Percentiles rank a stretch among this genome's conserved stretches.
These are phyloP conservation scores for Cyanocitta stelleri DNA, from an alignment of 2,113 vertebrate species.

Conservation along the genomic window DNA sequence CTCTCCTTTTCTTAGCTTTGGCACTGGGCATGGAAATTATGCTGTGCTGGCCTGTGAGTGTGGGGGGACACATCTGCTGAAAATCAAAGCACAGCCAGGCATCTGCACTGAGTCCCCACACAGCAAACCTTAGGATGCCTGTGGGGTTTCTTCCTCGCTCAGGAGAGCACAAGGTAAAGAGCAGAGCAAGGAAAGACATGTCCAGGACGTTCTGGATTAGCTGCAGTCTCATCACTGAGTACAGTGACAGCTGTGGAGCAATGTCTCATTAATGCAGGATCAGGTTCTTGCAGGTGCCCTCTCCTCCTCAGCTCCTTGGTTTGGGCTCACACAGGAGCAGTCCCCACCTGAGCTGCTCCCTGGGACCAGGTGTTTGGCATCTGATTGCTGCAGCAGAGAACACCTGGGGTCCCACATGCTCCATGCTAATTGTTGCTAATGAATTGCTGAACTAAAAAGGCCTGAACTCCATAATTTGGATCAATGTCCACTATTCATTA, in stretches of 20 bases:
- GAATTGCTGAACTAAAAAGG: not conserved
- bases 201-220: not conserved
- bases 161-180: not conserved
- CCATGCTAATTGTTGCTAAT: not conserved
- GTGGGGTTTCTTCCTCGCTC: not conserved
- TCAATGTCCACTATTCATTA: not conserved
- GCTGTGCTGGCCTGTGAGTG: not conserved
- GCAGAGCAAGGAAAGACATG: not conserved
- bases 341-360: not conserved
- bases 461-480: not conserved
- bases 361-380: not conserved
- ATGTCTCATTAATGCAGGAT: not conserved
- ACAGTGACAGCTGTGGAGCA: rapidly evolving
- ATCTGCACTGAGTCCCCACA: not conserved
- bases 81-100: not conserved
- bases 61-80: not conserved
- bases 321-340: not conserved
- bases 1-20: not conserved
- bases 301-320: not conserved
- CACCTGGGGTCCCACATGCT: not conserved
- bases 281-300: not conserved
- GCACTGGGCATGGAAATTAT: not conserved
- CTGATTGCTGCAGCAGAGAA: not conserved
- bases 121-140: not conserved
- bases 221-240: not conserved